Percentiles rank a stretch among this genome's conserved stretches.
These are phyloP conservation scores for Cavia aperea DNA, from an alignment of 2,113 vertebrate species.

Conservation along the genomic window DNA sequence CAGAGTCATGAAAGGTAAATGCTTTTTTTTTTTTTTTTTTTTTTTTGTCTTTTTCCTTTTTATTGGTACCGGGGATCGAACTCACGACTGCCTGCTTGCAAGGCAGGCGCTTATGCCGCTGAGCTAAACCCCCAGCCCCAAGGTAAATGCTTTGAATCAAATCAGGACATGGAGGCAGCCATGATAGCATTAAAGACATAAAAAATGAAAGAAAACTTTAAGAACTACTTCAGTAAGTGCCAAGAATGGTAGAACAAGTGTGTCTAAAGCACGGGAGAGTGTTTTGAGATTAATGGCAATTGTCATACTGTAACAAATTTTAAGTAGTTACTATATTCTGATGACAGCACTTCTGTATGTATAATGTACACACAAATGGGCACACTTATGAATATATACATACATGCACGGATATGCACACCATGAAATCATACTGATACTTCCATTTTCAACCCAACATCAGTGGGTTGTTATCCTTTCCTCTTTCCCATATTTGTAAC, in stretches of 20 bases:
- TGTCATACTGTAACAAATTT: background rate
- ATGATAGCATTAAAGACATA: background rate
- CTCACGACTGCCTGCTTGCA: no score
- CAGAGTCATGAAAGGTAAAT: background rate
- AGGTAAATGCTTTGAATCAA: background rate
- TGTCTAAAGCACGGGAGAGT: background rate
- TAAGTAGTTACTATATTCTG: background rate
- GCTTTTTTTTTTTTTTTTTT: background rate
- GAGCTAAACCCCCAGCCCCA: no score
- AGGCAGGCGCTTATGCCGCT: no score
- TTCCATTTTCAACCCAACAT: conserved; percentile 10
- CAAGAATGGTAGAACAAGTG: background rate
- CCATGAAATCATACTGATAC: background rate
- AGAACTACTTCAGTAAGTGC: background rate
- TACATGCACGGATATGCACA: background rate
- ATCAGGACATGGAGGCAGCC: background rate
- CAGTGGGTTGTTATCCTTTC: background rate
- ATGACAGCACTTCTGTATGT: background rate
- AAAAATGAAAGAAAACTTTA: background rate
- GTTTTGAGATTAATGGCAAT: background rate
- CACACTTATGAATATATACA: background rate
- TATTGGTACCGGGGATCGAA: no score
- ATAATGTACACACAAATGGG: background rate
- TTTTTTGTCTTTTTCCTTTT: no score
- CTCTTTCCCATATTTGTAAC: background rate